phyloP scores from a whole-genome alignment of 1,140 invertebrate genomes.

The Atopsyche davidsoni region DNA sequence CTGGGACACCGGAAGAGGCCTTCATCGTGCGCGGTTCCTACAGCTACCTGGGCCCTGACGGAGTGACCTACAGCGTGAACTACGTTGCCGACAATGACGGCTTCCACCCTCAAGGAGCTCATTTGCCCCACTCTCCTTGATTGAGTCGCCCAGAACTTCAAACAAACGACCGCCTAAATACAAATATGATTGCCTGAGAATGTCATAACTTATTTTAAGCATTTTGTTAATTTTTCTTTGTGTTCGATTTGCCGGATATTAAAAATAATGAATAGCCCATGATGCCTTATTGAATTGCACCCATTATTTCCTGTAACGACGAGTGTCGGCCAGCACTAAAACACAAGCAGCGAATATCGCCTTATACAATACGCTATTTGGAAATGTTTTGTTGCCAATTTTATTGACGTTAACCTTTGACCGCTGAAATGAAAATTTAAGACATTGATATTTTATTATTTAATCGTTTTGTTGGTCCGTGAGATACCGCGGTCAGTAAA shows the following conservation, averaged over 20 bases:
- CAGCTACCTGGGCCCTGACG: conserved; percentile 42
- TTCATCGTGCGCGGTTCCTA: conserved; percentile 39
- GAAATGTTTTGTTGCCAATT: no score
- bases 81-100: conserved; percentile 41
- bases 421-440: no score
- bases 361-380: no score
- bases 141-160: not conserved
- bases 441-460: no score
- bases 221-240: not conserved
- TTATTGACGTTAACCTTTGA: no score
- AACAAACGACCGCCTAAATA: not conserved
- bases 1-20: conserved; percentile 36
- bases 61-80: conserved; percentile 37
- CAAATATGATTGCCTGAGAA: not conserved
- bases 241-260: not conserved
- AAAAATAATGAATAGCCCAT: no score
- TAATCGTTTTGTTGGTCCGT: no score
- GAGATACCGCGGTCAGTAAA: no score
- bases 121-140: conserved; percentile 20
- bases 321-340: no score
- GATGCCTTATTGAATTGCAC: no score
- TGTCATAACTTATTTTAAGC: not conserved
- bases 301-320: no score
- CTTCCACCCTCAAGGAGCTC: conserved; percentile 36
- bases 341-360: no score